These are phyloP conservation scores for Cynocephalus volans DNA, from an alignment of 2,113 vertebrate species.

Conservation along the genomic window DNA sequence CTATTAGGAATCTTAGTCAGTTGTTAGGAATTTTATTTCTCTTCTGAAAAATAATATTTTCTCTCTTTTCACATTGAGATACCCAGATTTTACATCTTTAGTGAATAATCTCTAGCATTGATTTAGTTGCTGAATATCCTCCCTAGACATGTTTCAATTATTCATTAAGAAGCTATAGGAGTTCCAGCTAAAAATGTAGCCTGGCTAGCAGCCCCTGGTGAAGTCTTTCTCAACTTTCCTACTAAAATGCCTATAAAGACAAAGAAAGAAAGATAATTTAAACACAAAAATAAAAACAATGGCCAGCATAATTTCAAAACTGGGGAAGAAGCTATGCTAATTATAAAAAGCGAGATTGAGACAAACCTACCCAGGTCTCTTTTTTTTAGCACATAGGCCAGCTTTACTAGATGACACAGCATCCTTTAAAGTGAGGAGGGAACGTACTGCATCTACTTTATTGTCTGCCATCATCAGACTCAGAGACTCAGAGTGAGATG, in stretches of 20 bases:
- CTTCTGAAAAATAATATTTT: conserved; percentile 50
- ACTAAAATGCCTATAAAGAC: conserved; percentile 56
- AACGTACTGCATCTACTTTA: background rate
- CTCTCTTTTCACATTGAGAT: conserved; percentile 30
- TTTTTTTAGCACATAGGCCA: background rate
- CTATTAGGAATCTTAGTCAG: conserved; percentile 71
- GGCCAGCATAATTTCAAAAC: conserved; percentile 24
- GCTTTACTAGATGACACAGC: background rate
- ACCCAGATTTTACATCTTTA: conserved; percentile 37
- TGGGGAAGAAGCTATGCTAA: conserved; percentile 7
- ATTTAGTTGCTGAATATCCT: conserved; percentile 64
- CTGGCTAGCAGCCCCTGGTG: conserved; percentile 42
- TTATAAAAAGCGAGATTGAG: conserved; percentile 8
- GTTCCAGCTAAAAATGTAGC: conserved; percentile 66
- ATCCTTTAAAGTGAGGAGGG: background rate
- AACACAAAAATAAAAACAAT: conserved; percentile 35
- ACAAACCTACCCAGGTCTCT: background rate
- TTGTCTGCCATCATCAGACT: background rate
- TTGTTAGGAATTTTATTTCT: conserved; percentile 73
- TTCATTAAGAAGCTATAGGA: conserved; percentile 76
- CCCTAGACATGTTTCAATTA: conserved; percentile 77
- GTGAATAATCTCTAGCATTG: conserved; percentile 64
- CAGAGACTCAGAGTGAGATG: background rate
- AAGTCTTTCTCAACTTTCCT: conserved; percentile 66
- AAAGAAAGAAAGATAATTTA: conserved; percentile 20